phyloP scores from a whole-genome alignment of 1,140 invertebrate genomes.

The Drosophila pallidifrons region DNA sequence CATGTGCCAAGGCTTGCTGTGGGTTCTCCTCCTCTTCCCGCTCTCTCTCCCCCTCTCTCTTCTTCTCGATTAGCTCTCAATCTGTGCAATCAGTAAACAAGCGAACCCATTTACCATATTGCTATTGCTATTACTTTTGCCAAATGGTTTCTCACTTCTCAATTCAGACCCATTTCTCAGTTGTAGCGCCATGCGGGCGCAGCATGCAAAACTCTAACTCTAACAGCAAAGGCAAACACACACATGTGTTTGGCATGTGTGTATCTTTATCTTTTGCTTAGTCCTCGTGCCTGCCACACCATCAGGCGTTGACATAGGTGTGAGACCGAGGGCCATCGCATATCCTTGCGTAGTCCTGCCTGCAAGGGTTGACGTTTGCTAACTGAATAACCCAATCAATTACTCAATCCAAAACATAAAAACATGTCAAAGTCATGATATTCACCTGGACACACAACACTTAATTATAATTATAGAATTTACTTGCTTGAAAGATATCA shows the following conservation, averaged over 20 bases:
- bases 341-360: neutral
- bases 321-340: conserved; percentile 13
- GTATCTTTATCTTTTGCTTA: neutral
- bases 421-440: neutral
- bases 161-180: neutral
- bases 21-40: neutral
- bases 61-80: conserved; percentile 2
- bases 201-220: conserved; percentile 61
- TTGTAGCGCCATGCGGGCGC: conserved; percentile 73
- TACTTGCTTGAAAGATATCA: too few species aligned
- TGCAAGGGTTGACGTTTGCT: neutral
- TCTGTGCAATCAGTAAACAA: neutral
- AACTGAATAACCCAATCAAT: conserved; percentile 12
- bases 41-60: neutral
- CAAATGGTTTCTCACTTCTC: conserved; percentile 33
- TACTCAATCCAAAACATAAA: neutral
- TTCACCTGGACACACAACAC: too few species aligned
- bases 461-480: too few species aligned
- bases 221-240: conserved; percentile 29
- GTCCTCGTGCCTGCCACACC: conserved; percentile 1
- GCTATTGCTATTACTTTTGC: neutral
- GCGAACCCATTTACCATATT: neutral
- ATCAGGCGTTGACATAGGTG: conserved; percentile 33
- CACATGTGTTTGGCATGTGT: conserved; percentile 67
- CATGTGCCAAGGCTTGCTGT: conserved; percentile 62